Conservation (phyloP, 2,797 vertebrate genomes). For the Neosalanx taihuensis region DNA sequence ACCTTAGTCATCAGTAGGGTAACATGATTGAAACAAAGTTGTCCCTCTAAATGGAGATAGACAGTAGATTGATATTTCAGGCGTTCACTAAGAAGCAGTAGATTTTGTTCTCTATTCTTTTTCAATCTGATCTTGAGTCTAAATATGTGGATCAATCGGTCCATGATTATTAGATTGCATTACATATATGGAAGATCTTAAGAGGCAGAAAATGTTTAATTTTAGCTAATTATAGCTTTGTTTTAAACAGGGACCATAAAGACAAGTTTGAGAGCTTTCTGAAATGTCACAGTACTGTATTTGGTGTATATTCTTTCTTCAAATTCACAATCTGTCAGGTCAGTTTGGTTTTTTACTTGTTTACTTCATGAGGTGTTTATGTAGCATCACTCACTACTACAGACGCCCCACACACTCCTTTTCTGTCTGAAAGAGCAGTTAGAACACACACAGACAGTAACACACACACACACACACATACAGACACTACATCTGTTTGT, state of each 20-base stretch:
- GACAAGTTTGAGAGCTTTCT: conserved; percentile 32
- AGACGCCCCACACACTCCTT: conserved; percentile 30
- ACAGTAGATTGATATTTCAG: conserved; percentile 52
- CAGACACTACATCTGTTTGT: conserved; percentile 8
- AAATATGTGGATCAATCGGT: conserved; percentile 38
- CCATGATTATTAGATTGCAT: neutral
- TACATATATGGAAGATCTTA: conserved; percentile 25
- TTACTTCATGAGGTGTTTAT: conserved; percentile 51
- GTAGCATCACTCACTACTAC: conserved; percentile 65
- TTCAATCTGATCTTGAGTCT: conserved; percentile 46
- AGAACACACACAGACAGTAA: conserved; percentile 26
- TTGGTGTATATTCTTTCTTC: conserved; percentile 42
- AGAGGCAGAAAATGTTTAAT: conserved; percentile 29
- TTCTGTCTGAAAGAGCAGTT: neutral
- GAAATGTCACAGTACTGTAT: conserved; percentile 65
- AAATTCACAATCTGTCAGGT: conserved; percentile 29
- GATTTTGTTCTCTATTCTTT: conserved; percentile 56
- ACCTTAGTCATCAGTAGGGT: conserved; percentile 42
- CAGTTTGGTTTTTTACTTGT: conserved; percentile 36
- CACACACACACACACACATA: neutral
- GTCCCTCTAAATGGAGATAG: conserved; percentile 9
- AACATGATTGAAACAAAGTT: conserved; percentile 55
- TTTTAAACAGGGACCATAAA: conserved; percentile 63
- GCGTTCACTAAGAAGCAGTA: conserved; percentile 51
- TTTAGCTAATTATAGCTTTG: conserved; percentile 42